These are phyloP conservation scores for Carcharodon carcharias DNA, from an alignment of 2,797 vertebrate genomes.

Conservation along the genomic window DNA sequence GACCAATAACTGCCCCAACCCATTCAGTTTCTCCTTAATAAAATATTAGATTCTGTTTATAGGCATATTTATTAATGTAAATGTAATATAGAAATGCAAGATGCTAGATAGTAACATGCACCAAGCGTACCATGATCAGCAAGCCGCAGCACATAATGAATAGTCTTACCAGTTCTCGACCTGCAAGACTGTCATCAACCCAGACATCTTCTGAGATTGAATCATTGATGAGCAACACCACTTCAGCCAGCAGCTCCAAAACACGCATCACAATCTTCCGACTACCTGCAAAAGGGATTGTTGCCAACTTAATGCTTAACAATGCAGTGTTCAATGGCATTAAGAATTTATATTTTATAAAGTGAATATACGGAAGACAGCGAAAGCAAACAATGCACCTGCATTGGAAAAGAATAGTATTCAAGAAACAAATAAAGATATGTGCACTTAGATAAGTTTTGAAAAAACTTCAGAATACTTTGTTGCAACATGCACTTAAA, in stretches of 20 bases:
- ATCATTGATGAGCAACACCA: slow-evolving; percentile 69
- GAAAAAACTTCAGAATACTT: slow-evolving; percentile 30
- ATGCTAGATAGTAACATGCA: not conserved
- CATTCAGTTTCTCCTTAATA: not conserved
- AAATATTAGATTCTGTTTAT: not conserved
- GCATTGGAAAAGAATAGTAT: slow-evolving; percentile 45
- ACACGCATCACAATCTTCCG: slow-evolving; percentile 67
- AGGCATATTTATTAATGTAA: not conserved
- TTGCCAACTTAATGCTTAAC: slow-evolving; percentile 32
- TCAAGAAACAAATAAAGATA: slow-evolving; percentile 40
- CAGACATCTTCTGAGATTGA: slow-evolving; percentile 80
- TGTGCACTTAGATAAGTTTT: slow-evolving; percentile 44
- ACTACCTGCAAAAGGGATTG: slow-evolving; percentile 58
- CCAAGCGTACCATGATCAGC: not conserved
- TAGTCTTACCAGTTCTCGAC: slow-evolving; percentile 79
- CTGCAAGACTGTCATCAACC: slow-evolving; percentile 86
- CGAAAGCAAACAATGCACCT: slow-evolving; percentile 38
- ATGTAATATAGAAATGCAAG: not conserved
- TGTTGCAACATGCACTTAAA: not conserved
- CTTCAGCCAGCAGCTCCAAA: slow-evolving; percentile 76
- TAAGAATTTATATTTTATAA: slow-evolving; percentile 37
- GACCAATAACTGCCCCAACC: not conserved
- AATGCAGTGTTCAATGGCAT: slow-evolving; percentile 30
- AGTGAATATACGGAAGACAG: not conserved
- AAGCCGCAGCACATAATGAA: not conserved